Evolutionary conservation across 1,140 invertebrate genomes (phyloP).

Genomic region (Drosophila lowei): DNA sequence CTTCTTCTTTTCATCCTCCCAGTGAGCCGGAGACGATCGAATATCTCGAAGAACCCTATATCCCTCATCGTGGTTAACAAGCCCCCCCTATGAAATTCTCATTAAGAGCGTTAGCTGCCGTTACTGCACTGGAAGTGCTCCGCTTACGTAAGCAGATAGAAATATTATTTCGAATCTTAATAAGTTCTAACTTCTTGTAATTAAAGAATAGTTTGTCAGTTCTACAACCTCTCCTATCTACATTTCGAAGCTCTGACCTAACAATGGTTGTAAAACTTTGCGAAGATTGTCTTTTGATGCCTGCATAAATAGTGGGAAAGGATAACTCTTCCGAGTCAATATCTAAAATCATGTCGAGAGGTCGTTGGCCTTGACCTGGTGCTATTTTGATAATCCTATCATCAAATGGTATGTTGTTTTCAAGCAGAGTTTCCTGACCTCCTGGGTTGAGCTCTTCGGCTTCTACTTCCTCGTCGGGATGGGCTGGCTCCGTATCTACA

Average conservation of each 20-base stretch:
- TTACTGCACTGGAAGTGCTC: neutral
- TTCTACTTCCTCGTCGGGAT: neutral
- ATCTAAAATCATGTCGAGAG: neutral
- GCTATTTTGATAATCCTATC: no score
- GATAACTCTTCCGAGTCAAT: no score
- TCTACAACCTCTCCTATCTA: neutral
- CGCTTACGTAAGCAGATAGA: constrained; percentile 3
- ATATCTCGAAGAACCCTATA: no score
- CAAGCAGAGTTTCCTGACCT: neutral
- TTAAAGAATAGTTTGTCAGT: neutral
- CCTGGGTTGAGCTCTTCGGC: neutral
- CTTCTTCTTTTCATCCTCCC: no score
- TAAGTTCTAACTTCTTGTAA: neutral
- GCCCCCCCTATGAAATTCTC: no score
- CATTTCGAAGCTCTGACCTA: constrained; percentile 1
- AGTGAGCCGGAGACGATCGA: no score
- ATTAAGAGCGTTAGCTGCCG: neutral
- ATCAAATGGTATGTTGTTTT: neutral
- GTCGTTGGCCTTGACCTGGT: neutral
- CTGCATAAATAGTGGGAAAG: no score
- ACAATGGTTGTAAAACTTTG: neutral
- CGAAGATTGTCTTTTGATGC: no score
- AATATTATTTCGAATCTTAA: neutral
- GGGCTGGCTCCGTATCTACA: neutral
- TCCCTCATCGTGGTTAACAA: no score